These are phyloP conservation scores for Siniperca knerii DNA, from an alignment of 2,113 vertebrate genomes.

Conservation along the genomic window DNA sequence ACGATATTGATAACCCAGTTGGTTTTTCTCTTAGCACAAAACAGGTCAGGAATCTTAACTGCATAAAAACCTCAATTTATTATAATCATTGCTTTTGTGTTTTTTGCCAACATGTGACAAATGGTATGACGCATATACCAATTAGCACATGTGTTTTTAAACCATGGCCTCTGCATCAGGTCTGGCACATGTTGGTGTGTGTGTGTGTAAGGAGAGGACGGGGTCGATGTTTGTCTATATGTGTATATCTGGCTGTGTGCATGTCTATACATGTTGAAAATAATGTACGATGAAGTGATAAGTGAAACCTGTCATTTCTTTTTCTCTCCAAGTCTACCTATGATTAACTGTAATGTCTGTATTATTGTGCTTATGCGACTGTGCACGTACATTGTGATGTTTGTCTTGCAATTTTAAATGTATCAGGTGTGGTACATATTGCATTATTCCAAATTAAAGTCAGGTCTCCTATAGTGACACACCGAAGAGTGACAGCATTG, in stretches of 20 bases:
- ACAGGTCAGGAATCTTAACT: constrained; percentile 13
- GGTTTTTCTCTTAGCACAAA: not conserved
- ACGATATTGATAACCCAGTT: constrained; percentile 27
- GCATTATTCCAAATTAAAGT: constrained; percentile 34
- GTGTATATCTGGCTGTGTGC: not conserved
- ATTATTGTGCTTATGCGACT: not conserved
- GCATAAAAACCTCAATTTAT: constrained; percentile 1
- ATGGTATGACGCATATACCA: constrained; percentile 36
- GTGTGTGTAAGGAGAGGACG: not conserved
- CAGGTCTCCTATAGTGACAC: constrained; percentile 12
- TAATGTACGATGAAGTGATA: not conserved
- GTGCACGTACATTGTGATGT: not conserved
- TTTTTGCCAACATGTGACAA: constrained; percentile 49
- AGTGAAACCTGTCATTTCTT: constrained; percentile 11
- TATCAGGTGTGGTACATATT: not conserved
- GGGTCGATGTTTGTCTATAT: not conserved
- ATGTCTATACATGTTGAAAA: constrained; percentile 18
- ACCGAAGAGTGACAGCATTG: constrained; percentile 3
- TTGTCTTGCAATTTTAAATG: constrained; percentile 11
- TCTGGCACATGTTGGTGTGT: constrained; percentile 43
- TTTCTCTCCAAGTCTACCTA: not conserved
- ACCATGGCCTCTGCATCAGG: constrained; percentile 48
- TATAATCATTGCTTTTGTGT: constrained; percentile 22
- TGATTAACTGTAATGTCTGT: constrained; percentile 11
- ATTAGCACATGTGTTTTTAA: constrained; percentile 68